Evolutionary conservation across 2,888 invertebrate species (phyloP).

Genomic region (Lepidonotus clava): DNA sequence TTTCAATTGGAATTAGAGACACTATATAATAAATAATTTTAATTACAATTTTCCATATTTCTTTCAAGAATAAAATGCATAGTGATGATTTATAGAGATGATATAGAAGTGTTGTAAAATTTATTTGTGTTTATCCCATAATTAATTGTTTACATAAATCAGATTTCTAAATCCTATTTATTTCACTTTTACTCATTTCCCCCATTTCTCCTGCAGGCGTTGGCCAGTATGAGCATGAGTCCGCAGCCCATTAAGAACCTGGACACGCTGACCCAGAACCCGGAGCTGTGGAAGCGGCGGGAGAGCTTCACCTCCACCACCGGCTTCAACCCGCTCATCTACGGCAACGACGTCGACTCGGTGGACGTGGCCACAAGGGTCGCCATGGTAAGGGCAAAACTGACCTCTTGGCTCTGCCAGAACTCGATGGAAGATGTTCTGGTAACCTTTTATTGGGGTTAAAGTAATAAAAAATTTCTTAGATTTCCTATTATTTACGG

Average conservation of each 20-base stretch:
- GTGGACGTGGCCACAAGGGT: conserved; percentile 99
- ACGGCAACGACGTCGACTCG: conserved; percentile 90
- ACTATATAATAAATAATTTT: neutral
- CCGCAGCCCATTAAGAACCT: conserved; percentile 82
- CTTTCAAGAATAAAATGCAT: neutral
- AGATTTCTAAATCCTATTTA: no score
- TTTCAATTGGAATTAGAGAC: no score
- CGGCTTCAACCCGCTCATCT: conserved; percentile 90
- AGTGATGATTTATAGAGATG: neutral
- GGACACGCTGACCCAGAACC: conserved; percentile 79
- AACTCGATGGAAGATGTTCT: no score
- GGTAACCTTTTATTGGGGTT: no score
- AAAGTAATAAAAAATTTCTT: no score
- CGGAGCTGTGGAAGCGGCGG: conserved; percentile 75
- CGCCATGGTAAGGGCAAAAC: conserved; percentile 89
- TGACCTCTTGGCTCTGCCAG: no score
- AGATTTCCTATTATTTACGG: no score
- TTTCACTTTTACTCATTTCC: no score
- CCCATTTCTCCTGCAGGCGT: conserved; percentile 83
- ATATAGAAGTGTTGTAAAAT: neutral
- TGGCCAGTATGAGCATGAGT: conserved; percentile 86
- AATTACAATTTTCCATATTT: neutral
- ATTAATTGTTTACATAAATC: no score
- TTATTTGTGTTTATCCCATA: no score
- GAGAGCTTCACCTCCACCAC: conserved; percentile 75